These are phyloP conservation scores for Trichoplusia ni DNA, from an alignment of 1,140 invertebrate species.

Conservation along the genomic window DNA sequence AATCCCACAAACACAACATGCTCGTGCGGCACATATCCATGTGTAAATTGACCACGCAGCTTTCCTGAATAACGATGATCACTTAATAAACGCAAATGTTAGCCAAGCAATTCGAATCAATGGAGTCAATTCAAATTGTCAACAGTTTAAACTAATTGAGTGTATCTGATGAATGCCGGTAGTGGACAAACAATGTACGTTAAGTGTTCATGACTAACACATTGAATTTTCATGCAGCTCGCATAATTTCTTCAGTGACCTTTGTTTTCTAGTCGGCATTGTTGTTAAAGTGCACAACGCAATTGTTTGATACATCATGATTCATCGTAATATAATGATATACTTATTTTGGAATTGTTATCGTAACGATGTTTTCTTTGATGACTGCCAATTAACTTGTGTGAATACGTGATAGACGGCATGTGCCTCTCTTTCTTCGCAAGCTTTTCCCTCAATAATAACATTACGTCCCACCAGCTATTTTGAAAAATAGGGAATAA, in stretches of 20 bases:
- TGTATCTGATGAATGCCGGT: background rate
- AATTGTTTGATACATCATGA: constrained; percentile 32
- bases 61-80: constrained; percentile 35
- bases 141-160: constrained; percentile 17
- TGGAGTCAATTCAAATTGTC: constrained; percentile 18
- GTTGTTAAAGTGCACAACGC: constrained; percentile 44
- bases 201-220: constrained; percentile 50
- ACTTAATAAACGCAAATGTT: constrained; percentile 35
- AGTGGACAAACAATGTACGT: constrained; percentile 25
- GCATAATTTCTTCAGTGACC: constrained; percentile 65
- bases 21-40: background rate
- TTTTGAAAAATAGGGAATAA: too few species aligned
- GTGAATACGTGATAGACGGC: constrained; percentile 19
- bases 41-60: background rate
- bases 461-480: too few species aligned
- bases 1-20: constrained; percentile 42
- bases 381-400: constrained; percentile 4
- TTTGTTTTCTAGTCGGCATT: constrained; percentile 57
- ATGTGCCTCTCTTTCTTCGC: too few species aligned
- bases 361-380: constrained; percentile 25
- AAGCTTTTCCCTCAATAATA: too few species aligned
- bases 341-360: constrained; percentile 15
- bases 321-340: constrained; percentile 19
- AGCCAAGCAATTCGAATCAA: constrained; percentile 10
- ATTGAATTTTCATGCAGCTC: constrained; percentile 66